Percentiles rank a stretch among this genome's conserved stretches.
Evolutionary conservation across 2,113 vertebrate genomes (phyloP).

Genomic region (Ptychochromis oligacanthus): DNA sequence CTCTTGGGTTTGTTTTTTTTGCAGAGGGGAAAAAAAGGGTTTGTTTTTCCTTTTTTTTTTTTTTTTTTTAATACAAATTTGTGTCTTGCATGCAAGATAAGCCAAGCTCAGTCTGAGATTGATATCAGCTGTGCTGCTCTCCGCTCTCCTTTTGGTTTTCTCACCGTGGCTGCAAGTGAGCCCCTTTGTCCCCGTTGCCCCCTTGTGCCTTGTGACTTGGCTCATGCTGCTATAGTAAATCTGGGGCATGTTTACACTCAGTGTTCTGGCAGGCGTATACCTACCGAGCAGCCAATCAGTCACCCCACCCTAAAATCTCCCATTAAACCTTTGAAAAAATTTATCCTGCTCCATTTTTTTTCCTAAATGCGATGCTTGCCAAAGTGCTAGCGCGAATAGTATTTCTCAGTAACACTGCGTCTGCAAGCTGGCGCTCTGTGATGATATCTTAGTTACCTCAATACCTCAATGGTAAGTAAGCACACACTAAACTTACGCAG

Average conservation of each 20-base stretch:
- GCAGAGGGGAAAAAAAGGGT: conserved; percentile 16
- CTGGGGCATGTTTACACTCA: conserved; percentile 69
- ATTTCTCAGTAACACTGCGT: conserved; percentile 25
- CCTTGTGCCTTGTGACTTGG: conserved; percentile 65
- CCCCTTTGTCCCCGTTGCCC: conserved; percentile 61
- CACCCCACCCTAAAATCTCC: conserved; percentile 35
- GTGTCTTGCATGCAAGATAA: conserved; percentile 46
- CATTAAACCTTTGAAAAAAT: conserved; percentile 39
- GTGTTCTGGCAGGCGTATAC: conserved; percentile 47
- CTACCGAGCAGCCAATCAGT: conserved; percentile 54
- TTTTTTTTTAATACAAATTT: not conserved
- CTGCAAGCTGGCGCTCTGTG: conserved; percentile 37
- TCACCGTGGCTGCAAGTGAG: conserved; percentile 23
- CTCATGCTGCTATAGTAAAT: conserved; percentile 65
- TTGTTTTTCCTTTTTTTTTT: not conserved
- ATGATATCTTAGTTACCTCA: conserved; percentile 39
- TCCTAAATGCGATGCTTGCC: conserved; percentile 41
- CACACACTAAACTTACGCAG: not conserved
- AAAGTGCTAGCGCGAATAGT: conserved; percentile 30
- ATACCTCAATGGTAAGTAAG: conserved; percentile 33
- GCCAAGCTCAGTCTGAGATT: conserved; percentile 29
- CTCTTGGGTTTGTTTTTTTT: conserved; percentile 7
- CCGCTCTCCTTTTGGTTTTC: conserved; percentile 32
- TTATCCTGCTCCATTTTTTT: conserved; percentile 15
- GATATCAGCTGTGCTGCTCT: conserved; percentile 34